Percentiles rank a stretch among this genome's conserved stretches.
Evolutionary conservation across 1,140 invertebrate genomes (phyloP).

Genomic region (Panonychus citri): DNA sequence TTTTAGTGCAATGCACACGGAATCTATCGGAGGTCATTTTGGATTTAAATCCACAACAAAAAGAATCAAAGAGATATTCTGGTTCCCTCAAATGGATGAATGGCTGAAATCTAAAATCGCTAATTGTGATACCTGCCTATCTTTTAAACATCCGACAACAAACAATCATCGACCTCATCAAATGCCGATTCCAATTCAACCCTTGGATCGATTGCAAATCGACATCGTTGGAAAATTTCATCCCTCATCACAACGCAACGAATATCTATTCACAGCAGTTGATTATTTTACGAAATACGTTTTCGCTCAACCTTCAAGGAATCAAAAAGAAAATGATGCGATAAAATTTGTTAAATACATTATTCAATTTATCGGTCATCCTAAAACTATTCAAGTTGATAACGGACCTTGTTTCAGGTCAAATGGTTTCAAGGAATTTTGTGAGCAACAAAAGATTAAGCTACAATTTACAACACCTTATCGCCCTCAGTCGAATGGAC

Average conservation of each 20-base stretch:
- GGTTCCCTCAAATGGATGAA: background rate
- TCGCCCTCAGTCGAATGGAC: background rate
- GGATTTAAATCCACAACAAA: background rate
- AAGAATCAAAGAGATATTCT: background rate
- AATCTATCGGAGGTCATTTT: background rate
- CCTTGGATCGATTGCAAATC: background rate
- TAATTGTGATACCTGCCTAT: background rate
- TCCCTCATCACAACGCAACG: background rate
- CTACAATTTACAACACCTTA: background rate
- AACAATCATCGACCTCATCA: background rate
- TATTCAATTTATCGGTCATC: background rate
- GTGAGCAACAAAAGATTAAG: background rate
- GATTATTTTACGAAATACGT: background rate
- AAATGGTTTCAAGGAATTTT: background rate
- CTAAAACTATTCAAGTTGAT: background rate
- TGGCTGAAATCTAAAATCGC: background rate
- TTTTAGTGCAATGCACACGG: background rate
- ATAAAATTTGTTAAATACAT: background rate
- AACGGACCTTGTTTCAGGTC: background rate
- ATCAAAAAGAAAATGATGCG: background rate
- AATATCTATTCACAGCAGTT: background rate
- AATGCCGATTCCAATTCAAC: background rate
- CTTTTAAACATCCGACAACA: background rate
- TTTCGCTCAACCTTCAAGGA: background rate
- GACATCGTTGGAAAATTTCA: background rate